phyloP scores from a whole-genome alignment of 92 coral and sea anemone genomes.

The Palythoa grandiflora region DNA sequence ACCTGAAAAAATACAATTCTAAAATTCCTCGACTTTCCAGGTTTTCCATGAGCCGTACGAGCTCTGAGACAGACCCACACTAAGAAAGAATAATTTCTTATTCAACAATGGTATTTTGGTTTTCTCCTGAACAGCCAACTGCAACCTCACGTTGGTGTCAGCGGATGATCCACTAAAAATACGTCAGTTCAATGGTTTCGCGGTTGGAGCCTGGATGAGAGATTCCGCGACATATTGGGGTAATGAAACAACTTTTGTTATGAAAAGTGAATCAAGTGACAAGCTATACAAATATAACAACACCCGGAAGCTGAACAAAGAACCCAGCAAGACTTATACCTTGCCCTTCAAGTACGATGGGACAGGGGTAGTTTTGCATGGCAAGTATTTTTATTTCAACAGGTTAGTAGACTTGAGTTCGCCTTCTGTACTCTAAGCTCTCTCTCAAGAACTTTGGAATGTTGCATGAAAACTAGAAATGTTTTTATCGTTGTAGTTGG shows the following conservation, averaged over 20 bases:
- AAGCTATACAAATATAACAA: not conserved
- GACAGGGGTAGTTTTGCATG: not conserved
- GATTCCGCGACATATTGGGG: not conserved
- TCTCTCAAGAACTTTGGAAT: no score
- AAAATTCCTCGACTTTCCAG: no score
- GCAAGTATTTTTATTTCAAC: not conserved
- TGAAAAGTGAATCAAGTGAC: not conserved
- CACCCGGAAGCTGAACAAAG: not conserved
- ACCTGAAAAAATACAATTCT: no score
- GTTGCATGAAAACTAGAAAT: no score
- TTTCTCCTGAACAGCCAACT: not conserved
- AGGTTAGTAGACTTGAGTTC: not conserved
- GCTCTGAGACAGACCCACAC: no score
- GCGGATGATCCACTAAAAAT: not conserved
- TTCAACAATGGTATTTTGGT: not conserved
- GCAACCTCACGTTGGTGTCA: not conserved
- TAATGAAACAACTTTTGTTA: slow-evolving; percentile 4
- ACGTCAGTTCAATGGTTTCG: not conserved
- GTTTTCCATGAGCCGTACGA: no score
- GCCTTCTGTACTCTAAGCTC: no score
- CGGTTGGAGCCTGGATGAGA: not conserved
- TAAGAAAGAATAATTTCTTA: not conserved
- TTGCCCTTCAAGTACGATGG: not conserved
- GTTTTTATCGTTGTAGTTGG: no score
- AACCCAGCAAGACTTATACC: not conserved